Evolutionary conservation across 2,888 invertebrate species (phyloP).

Genomic region (Arge pagana): DNA sequence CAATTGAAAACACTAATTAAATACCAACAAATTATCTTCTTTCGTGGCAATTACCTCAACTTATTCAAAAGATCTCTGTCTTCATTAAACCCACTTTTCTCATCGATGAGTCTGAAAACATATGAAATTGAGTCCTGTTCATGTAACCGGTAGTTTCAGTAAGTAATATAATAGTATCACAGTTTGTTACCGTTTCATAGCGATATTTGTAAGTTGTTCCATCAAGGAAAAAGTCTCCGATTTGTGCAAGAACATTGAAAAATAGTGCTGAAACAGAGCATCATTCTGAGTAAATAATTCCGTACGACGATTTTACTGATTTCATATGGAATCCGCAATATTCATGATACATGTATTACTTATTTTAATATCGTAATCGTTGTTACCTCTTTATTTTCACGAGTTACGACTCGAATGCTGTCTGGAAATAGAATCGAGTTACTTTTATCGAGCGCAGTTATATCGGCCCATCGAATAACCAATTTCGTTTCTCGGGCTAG

Average conservation of each 20-base stretch:
- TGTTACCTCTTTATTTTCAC: slow-evolving; percentile 72
- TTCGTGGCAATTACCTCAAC: slow-evolving; percentile 62
- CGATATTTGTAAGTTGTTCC: slow-evolving; percentile 95
- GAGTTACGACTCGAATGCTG: slow-evolving; percentile 83
- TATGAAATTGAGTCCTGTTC: background rate
- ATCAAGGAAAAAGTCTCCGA: slow-evolving; percentile 89
- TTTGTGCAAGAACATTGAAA: slow-evolving; percentile 88
- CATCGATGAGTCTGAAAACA: slow-evolving; percentile 79
- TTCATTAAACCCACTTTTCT: slow-evolving; percentile 88
- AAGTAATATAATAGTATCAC: slow-evolving; percentile 28
- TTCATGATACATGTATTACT: too few species aligned
- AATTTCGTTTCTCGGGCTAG: slow-evolving; percentile 89
- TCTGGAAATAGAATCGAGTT: slow-evolving; percentile 82
- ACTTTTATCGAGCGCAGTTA: slow-evolving; percentile 78
- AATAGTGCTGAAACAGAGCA: slow-evolving; percentile 71
- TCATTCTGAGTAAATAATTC: slow-evolving; percentile 10
- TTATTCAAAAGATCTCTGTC: slow-evolving; percentile 85
- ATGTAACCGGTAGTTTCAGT: background rate
- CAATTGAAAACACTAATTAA: slow-evolving; percentile 1
- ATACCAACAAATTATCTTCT: background rate
- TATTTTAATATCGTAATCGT: too few species aligned
- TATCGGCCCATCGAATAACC: slow-evolving; percentile 88
- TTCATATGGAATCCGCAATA: background rate
- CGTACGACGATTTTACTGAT: background rate
- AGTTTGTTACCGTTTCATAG: slow-evolving; percentile 84